Evolutionary conservation across 2,888 invertebrate species (phyloP), one percentile per base, ranked within the genome.

Genomic region (Drosophila borborema): DNA sequence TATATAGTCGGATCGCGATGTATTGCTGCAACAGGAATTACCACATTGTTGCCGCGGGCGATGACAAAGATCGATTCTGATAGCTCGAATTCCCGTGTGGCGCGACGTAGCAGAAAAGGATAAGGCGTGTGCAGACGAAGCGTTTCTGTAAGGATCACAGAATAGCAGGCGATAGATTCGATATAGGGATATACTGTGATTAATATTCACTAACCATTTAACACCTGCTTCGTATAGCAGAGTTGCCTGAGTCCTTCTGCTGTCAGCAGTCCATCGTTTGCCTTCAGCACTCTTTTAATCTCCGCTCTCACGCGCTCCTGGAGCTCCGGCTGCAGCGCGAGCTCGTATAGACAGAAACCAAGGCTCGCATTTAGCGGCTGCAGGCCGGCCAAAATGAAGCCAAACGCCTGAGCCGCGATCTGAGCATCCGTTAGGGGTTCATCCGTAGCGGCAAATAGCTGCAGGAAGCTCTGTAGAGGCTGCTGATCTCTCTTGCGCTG

Each of bases 281-380:
- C 61, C 4, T 31, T 6, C n/a, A 91, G 54, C 0, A 82, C 72
- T 7, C 61, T 7, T 0, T 45, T 56, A 3, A 93, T 90, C 75
- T 93, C 93, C 0, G 40, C 28, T 9, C 92, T 75, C 0, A 80
- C 74, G 14, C 79, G 83, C 0, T 61, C 83, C 81, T 78, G 92
- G 63, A 92, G 43, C 3, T 91, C 87, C 7, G 88, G 90, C 36
- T 91, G 88, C 20, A 90, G 54, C 0, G 92, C 91, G 56, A 93
- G 64, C 65, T 93, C 93, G 45, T 91, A 92, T 0, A 93, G 76
- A 6, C 90, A 89, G 70, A 95, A 95, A 70, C 94, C 94, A 4
- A 95, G 94, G 0, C 95, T 94, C 0, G 95, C 94, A 0, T 95
- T 95, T 0, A 95, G 95, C 0, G 96, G 95, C 87, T 95, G 95